These are phyloP conservation scores for Typhlichthys subterraneus DNA, from an alignment of 2,797 vertebrate genomes.

Conservation along the genomic window DNA sequence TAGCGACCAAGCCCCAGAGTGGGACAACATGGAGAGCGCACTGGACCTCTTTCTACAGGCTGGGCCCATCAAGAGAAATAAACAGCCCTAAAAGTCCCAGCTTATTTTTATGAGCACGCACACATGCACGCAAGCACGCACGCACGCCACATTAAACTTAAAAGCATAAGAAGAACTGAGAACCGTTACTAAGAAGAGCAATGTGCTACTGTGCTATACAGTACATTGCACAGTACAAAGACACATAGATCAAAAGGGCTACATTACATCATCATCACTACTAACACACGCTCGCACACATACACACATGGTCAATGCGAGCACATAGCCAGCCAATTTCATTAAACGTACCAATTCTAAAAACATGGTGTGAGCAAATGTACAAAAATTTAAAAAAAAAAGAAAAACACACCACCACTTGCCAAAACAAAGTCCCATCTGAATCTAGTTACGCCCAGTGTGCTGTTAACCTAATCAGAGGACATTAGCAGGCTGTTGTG, in stretches of 20 bases:
- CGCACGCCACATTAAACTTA: neutral
- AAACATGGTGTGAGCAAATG: too few species aligned
- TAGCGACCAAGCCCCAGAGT: constrained; percentile 56
- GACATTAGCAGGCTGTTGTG: constrained; percentile 22
- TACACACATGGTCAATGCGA: constrained; percentile 27
- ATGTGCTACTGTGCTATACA: constrained; percentile 25
- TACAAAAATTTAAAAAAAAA: neutral
- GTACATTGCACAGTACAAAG: constrained; percentile 37
- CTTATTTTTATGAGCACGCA: constrained; percentile 31
- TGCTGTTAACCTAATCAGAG: neutral
- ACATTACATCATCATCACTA: constrained; percentile 43
- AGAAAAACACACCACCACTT: neutral
- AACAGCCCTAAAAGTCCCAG: constrained; percentile 33
- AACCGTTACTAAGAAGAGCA: neutral
- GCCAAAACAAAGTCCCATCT: constrained; percentile 10
- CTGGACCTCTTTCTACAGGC: constrained; percentile 58
- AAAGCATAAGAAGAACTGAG: neutral
- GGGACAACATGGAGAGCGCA: constrained; percentile 49
- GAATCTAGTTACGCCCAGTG: neutral
- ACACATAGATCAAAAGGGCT: neutral
- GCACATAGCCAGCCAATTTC: constrained; percentile 23
- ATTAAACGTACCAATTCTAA: constrained; percentile 17
- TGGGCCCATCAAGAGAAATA: constrained; percentile 32
- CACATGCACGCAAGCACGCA: constrained; percentile 18
- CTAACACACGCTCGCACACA: constrained; percentile 2